Conservation (phyloP, 2,113 vertebrate species). For the Hassar affinis region DNA sequence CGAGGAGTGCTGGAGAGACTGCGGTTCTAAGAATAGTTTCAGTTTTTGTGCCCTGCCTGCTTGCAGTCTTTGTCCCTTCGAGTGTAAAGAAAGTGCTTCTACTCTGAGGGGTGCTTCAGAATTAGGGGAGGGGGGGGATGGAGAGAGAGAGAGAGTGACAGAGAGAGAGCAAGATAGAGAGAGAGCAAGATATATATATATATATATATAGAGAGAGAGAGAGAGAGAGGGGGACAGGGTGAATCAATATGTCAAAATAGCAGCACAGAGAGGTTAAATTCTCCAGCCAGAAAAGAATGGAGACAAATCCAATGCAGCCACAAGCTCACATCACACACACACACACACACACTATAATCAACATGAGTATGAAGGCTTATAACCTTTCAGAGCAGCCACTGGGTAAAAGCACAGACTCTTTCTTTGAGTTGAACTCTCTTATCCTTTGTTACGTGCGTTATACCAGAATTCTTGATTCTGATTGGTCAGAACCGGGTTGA, state of each 20-base stretch:
- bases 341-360: no score
- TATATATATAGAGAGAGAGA: no score
- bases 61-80: background rate
- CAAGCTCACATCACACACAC: background rate
- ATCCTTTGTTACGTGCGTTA: no score
- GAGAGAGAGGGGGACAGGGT: constrained; percentile 4
- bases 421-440: background rate
- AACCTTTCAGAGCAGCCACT: background rate
- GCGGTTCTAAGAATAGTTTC: no score
- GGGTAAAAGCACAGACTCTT: background rate
- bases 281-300: constrained; percentile 30
- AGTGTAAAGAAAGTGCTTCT: background rate
- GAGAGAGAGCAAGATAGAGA: constrained; percentile 18
- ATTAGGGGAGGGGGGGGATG: background rate
- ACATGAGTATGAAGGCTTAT: background rate
- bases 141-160: constrained; percentile 11
- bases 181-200: no score
- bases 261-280: constrained; percentile 41
- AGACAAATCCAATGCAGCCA: constrained; percentile 34
- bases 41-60: no score
- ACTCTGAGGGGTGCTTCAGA: background rate
- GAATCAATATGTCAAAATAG: constrained; percentile 43
- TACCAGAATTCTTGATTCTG: background rate
- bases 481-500: background rate
- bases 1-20: background rate